These are phyloP conservation scores for Erethizon dorsatum DNA, from an alignment of 2,797 vertebrate species.

Conservation along the genomic window DNA sequence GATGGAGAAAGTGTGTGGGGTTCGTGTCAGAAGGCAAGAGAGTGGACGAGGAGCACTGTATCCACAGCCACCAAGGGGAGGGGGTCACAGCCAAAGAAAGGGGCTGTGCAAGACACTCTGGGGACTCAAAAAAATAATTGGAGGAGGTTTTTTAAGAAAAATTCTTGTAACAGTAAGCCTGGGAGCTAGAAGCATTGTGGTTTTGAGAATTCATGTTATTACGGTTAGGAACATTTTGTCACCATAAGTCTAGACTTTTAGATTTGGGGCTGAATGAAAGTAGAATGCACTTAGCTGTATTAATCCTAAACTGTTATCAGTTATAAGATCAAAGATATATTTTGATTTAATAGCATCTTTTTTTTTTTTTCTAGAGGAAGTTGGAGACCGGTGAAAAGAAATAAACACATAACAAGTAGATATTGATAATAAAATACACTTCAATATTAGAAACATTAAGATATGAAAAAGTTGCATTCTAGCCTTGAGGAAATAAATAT, in stretches of 20 bases:
- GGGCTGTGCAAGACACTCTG: background rate
- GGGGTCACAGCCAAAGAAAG: background rate
- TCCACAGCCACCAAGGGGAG: background rate
- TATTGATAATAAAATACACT: background rate
- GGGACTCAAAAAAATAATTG: background rate
- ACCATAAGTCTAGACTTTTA: background rate
- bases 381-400: background rate
- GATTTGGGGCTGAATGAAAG: background rate
- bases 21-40: background rate
- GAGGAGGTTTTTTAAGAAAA: background rate
- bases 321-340: background rate
- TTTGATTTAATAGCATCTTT: background rate
- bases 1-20: accelerated
- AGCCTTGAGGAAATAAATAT: conserved; percentile 5
- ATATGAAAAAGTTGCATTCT: conserved; percentile 25
- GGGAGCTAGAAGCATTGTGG: background rate
- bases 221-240: background rate
- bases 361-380: background rate
- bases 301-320: background rate
- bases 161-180: background rate
- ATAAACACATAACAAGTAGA: background rate
- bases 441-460: background rate
- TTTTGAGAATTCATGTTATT: background rate
- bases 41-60: background rate
- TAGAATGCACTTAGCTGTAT: background rate